phyloP scores from a whole-genome alignment of 1,140 invertebrate genomes.

The Zaprionus inermis region DNA sequence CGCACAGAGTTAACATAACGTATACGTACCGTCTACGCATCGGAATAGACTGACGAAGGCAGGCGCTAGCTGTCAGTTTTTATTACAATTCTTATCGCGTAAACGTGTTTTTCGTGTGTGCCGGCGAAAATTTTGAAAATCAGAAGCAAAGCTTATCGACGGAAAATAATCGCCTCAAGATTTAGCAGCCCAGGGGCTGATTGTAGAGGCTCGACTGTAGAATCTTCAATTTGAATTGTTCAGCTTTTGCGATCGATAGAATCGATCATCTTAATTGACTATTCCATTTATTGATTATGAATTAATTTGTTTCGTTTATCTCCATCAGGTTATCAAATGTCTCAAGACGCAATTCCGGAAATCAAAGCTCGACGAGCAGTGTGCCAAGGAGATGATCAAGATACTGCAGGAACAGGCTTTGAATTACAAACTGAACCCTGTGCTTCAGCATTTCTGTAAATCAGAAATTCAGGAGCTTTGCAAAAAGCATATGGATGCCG shows the following conservation, averaged over 20 bases:
- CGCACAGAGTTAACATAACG: conserved; percentile 61
- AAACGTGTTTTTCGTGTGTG: conserved; percentile 1
- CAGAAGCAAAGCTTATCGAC: not conserved
- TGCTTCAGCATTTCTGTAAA: conserved; percentile 91
- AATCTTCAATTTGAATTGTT: no score
- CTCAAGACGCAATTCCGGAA: conserved; percentile 91
- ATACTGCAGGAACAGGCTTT: conserved; percentile 94
- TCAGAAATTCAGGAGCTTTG: conserved; percentile 88
- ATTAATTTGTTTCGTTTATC: conserved; percentile 1
- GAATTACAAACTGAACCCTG: conserved; percentile 94
- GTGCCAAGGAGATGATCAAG: conserved; percentile 92
- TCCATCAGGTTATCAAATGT: conserved; percentile 87
- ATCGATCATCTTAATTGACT: not conserved
- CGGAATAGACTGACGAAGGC: conserved; percentile 38
- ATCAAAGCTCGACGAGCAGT: conserved; percentile 89
- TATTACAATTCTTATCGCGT: not conserved
- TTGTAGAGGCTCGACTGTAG: no score
- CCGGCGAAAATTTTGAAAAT: not conserved
- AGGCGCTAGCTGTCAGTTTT: conserved; percentile 7
- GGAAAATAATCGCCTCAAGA: conserved; percentile 4
- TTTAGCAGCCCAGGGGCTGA: not conserved
- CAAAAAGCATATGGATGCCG: conserved; percentile 85
- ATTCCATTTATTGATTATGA: not conserved
- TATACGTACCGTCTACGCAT: conserved; percentile 67
- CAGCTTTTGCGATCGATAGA: not conserved